Evolutionary conservation across 2,888 invertebrate species (phyloP).

Genomic region (Kryphioiulus occultus): DNA sequence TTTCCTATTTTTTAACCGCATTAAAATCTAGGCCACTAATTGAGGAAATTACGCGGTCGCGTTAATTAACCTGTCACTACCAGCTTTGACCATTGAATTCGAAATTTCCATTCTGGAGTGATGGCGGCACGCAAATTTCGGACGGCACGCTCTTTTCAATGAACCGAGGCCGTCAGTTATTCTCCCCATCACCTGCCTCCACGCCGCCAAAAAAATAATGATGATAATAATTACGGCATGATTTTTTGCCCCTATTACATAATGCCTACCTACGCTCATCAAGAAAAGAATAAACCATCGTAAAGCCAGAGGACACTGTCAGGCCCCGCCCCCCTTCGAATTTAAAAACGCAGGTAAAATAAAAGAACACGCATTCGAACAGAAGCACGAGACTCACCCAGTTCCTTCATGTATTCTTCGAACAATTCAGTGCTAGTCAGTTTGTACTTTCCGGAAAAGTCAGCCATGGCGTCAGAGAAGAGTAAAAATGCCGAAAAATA

Average conservation of each 20-base stretch:
- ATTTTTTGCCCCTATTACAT: neutral
- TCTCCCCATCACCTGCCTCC: neutral
- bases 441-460: slow-evolving; percentile 54
- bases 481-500: neutral
- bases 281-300: neutral
- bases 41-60: too few relatives aligned
- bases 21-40: too few relatives aligned
- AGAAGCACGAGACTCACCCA: slow-evolving; percentile 54
- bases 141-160: neutral
- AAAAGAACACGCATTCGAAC: too few relatives aligned
- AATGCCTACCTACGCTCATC: neutral
- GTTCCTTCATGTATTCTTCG: slow-evolving; percentile 57
- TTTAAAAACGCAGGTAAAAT: neutral
- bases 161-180: neutral
- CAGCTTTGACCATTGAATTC: neutral
- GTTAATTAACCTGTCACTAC: too few relatives aligned
- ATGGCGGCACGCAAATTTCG: neutral
- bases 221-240: neutral
- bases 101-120: neutral
- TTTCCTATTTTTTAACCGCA: too few relatives aligned
- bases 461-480: neutral
- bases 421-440: slow-evolving; percentile 56
- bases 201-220: neutral
- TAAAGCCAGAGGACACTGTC: neutral
- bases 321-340: neutral